Conservation (phyloP, 2,797 vertebrate genomes). For the Myripristis jacobus region DNA sequence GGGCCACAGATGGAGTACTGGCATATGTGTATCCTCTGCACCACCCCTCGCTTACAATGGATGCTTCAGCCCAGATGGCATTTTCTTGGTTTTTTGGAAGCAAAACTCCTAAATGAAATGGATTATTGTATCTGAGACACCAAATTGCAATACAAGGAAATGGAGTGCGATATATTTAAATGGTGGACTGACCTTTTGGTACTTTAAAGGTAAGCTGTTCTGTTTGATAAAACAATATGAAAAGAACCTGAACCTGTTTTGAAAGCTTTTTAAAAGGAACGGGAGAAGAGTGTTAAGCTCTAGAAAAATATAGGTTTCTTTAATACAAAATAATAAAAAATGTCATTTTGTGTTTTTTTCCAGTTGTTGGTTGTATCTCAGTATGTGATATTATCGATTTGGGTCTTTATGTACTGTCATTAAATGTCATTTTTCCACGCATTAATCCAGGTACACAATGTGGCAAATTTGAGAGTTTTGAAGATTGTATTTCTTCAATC, state of each 20-base stretch:
- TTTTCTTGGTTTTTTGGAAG: constrained; percentile 57
- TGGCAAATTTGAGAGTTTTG: constrained; percentile 35
- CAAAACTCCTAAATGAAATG: constrained; percentile 62
- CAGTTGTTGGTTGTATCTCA: constrained; percentile 65
- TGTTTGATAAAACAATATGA: constrained; percentile 64
- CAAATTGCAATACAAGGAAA: constrained; percentile 63
- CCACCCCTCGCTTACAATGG: constrained; percentile 47
- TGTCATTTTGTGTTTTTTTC: constrained; percentile 56
- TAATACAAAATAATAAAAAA: constrained; percentile 59
- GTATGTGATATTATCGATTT: constrained; percentile 67
- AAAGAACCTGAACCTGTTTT: constrained; percentile 42
- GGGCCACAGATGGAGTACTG: constrained; percentile 53
- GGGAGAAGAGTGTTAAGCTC: constrained; percentile 42
- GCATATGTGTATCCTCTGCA: constrained; percentile 52
- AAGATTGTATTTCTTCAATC: constrained; percentile 46
- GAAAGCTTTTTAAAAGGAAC: constrained; percentile 50
- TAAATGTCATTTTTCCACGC: constrained; percentile 63
- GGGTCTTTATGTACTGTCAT: constrained; percentile 66
- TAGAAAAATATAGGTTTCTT: constrained; percentile 55
- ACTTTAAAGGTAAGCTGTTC: constrained; percentile 72
- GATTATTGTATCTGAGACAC: constrained; percentile 61
- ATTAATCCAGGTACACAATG: constrained; percentile 60
- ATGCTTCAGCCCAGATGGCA: constrained; percentile 62
- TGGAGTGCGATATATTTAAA: constrained; percentile 13
- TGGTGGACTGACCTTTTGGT: constrained; percentile 64